Evolutionary conservation across 2,797 vertebrate genomes (phyloP), one percentile per base, ranked within the genome.

Genomic region (Okamejei kenojei): DNA sequence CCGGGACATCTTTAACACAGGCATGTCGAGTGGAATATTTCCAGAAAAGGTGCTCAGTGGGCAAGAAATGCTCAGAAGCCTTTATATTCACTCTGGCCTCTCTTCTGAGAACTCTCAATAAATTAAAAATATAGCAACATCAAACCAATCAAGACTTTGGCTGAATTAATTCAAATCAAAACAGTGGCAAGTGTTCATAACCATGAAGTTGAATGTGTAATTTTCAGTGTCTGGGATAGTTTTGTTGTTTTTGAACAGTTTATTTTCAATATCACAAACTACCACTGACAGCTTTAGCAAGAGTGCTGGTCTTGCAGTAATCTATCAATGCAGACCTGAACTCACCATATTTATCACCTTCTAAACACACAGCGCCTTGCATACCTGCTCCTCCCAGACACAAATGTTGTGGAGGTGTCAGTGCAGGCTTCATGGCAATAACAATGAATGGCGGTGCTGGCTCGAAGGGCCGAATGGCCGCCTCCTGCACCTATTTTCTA

Each of bases 1-100:
- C 93, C 80, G 86, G 74, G 82, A 63, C 93, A 93, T 93, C 63
- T 73, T 73, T 7, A 8, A 90, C 74, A 38, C n/a, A 88, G 17
- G 4, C 15, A 63, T 32, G 84, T 68, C 19, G 84, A 35, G 35
- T 35, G 68, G 35, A 88, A 17, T 9, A 21, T 17, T 88, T 88
- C 63, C 13, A 65, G 7, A 19, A 88, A 26, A 35, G n/a, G 32
- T 35, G 61, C 7, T 88, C 65, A 65, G 7, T 9, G 35, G n/a
- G 61, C n/a, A 68, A 73, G 17, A 2, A 15, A 29, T 61, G 26
- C 26, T 63, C 23, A 58, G 63, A 21, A 21, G 2, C 84, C 65
- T 65, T 88, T 19, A 88, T 35, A 32, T 21, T 32, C 29, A 35
- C 2, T 63, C 15, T 35, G 61, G 63, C 32, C 29, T 32, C 61